Evolutionary conservation across 2,888 invertebrate genomes (phyloP).

Genomic region (Cerceris ruficornis): DNA sequence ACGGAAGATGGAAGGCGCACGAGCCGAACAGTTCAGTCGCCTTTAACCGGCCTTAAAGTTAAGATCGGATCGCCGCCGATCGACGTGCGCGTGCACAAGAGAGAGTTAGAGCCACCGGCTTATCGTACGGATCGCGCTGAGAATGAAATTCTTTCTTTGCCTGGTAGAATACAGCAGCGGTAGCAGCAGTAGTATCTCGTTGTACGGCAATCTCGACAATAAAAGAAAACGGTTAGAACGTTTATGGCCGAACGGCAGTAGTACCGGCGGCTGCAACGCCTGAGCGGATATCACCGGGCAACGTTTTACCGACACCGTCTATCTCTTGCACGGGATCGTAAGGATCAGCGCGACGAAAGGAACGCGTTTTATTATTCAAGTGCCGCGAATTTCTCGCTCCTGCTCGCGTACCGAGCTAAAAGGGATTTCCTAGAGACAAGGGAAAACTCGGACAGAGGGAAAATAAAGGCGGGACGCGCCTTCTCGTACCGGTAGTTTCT

Average conservation of each 20-base stretch:
- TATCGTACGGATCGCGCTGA: constrained; percentile 56
- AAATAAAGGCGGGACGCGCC: constrained; percentile 37
- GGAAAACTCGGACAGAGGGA: background rate
- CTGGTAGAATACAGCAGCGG: constrained; percentile 45
- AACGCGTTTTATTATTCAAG: background rate
- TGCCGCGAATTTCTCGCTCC: background rate
- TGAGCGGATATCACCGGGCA: constrained; percentile 31
- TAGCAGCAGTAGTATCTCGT: constrained; percentile 34
- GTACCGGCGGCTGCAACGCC: constrained; percentile 49
- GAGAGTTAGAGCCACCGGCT: constrained; percentile 52
- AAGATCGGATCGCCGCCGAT: constrained; percentile 63
- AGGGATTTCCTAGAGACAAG: background rate
- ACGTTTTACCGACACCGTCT: background rate
- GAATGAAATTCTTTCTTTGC: constrained; percentile 68
- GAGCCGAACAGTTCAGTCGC: constrained; percentile 74
- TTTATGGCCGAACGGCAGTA: constrained; percentile 48
- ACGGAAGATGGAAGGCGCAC: constrained; percentile 74
- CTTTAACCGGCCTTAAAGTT: constrained; percentile 75
- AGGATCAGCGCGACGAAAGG: background rate
- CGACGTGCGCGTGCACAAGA: constrained; percentile 57
- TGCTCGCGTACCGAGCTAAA: background rate
- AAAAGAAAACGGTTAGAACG: constrained; percentile 58
- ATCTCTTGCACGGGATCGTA: background rate
- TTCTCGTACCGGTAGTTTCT: constrained; percentile 35
- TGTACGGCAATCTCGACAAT: constrained; percentile 28